Conservation (phyloP, 2,888 invertebrate species). For the Polyploca ridens region DNA sequence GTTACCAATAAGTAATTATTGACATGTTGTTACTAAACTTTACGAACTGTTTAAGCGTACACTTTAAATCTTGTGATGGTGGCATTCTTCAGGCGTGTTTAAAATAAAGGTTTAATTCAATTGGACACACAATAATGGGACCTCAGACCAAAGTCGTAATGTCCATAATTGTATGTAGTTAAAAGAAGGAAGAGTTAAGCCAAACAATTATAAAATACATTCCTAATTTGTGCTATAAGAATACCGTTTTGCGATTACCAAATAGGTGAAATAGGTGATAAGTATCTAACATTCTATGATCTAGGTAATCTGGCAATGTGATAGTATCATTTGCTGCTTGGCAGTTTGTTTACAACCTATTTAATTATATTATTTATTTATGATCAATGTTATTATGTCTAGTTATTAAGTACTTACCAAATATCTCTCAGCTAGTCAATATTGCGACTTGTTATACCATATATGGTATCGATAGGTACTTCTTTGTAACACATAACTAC, state of each 20-base stretch:
- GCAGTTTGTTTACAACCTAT: slow-evolving; percentile 36
- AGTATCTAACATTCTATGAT: slow-evolving; percentile 11
- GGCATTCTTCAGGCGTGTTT: too few species aligned
- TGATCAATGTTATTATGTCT: not conserved
- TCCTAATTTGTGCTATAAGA: not conserved
- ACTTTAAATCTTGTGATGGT: too few species aligned
- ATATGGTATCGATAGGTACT: not conserved
- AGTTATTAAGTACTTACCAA: slow-evolving; percentile 3
- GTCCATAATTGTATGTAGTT: not conserved
- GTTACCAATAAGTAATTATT: too few species aligned
- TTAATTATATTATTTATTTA: not conserved
- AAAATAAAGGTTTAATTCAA: too few species aligned
- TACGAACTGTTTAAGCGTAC: too few species aligned
- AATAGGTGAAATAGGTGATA: not conserved
- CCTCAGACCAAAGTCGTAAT: not conserved
- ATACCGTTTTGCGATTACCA: not conserved
- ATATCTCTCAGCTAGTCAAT: slow-evolving; percentile 31
- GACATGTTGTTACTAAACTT: too few species aligned
- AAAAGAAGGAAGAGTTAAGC: not conserved
- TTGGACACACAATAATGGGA: not conserved
- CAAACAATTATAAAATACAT: not conserved
- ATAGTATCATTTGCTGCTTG: slow-evolving; percentile 41
- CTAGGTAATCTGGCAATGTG: slow-evolving; percentile 27
- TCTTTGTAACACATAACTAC: too few species aligned
- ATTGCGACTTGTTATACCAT: slow-evolving; percentile 27